These are phyloP conservation scores for Ariopsis seemanni DNA, from an alignment of 2,113 vertebrate genomes.

Conservation along the genomic window DNA sequence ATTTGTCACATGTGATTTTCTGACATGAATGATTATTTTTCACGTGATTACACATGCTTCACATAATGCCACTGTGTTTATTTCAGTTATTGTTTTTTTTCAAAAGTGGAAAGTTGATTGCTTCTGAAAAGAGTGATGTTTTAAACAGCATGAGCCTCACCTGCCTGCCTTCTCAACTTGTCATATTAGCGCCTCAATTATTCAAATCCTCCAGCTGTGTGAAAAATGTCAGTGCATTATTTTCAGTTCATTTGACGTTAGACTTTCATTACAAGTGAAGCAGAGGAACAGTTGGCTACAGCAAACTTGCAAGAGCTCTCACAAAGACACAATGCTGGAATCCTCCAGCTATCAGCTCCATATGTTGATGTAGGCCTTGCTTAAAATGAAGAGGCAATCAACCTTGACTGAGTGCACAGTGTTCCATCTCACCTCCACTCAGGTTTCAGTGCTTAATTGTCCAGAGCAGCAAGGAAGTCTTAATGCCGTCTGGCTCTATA, in stretches of 20 bases:
- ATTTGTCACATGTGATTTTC: neutral
- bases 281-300: neutral
- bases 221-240: conserved; percentile 54
- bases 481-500: conserved; percentile 9
- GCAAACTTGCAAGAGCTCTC: conserved; percentile 1
- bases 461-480: neutral
- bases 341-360: neutral
- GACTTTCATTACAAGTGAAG: conserved; percentile 40
- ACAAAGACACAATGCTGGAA: neutral
- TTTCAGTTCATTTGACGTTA: conserved; percentile 52
- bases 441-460: neutral
- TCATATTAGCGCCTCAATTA: conserved; percentile 53
- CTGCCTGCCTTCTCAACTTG: conserved; percentile 46
- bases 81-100: neutral
- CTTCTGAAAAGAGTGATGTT: conserved; percentile 27
- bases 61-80: neutral
- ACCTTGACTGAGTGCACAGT: conserved; percentile 2
- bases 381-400: conserved; percentile 19
- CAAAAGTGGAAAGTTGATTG: neutral
- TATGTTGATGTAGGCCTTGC: conserved; percentile 5
- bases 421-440: conserved; percentile 15
- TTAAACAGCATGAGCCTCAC: conserved; percentile 42
- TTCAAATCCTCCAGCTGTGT: conserved; percentile 57
- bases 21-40: neutral
- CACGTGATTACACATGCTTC: neutral